Evolutionary conservation across 2,888 invertebrate species (phyloP).

Genomic region (Synanthedon andrenaeformis): DNA sequence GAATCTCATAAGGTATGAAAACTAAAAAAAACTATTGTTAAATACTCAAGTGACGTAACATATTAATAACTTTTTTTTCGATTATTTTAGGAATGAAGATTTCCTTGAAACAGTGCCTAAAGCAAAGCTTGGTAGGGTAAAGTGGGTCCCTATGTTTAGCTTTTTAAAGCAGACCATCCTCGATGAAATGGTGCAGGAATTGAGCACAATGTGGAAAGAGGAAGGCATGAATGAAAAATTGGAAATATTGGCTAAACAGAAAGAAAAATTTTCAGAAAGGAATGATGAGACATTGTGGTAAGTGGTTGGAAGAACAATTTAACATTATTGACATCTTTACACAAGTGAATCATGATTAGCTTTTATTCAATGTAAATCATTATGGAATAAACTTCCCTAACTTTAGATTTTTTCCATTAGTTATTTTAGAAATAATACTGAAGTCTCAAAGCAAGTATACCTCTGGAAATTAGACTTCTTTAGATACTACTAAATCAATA

Average conservation of each 20-base stretch:
- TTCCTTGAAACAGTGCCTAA: conserved; percentile 55
- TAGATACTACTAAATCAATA: no score
- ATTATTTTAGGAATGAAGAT: conserved; percentile 46
- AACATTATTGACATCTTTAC: not conserved
- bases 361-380: not conserved
- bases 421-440: no score
- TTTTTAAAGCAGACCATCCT: conserved; percentile 50
- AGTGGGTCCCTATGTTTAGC: conserved; percentile 59
- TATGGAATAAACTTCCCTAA: no score
- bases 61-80: not conserved
- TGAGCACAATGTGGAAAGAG: conserved; percentile 55
- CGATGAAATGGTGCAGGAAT: conserved; percentile 52
- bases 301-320: not conserved
- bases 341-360: conserved; percentile 2
- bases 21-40: not conserved
- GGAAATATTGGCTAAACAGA: conserved; percentile 47
- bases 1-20: conserved; percentile 43
- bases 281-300: conserved; percentile 35
- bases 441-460: no score
- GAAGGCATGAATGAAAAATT: conserved; percentile 54
- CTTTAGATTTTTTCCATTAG: no score
- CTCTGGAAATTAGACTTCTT: no score
- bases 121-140: conserved; percentile 44
- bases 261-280: conserved; percentile 41
- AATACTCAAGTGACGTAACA: no score